phyloP scores from a whole-genome alignment of 2,888 invertebrate genomes.

The Keiferia lycopersicella region DNA sequence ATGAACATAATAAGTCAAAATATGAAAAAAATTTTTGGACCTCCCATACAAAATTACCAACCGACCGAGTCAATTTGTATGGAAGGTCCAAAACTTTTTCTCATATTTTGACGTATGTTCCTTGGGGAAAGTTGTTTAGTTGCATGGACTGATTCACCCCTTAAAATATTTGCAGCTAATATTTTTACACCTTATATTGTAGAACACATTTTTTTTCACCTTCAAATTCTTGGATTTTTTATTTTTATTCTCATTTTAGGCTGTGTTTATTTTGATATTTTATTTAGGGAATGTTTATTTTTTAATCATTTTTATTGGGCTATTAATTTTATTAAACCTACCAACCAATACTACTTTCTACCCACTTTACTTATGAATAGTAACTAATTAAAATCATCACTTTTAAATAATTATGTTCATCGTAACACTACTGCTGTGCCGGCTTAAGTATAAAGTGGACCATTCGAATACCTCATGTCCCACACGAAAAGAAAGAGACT shows the following conservation, averaged over 20 bases:
- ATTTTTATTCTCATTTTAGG: not conserved
- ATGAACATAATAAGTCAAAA: no score
- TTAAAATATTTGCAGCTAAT: no score
- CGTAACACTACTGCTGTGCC: slow-evolving; percentile 3
- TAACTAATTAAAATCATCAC: not conserved
- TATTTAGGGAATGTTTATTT: not conserved
- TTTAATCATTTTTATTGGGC: not conserved
- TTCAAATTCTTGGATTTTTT: not conserved
- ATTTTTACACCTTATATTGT: no score
- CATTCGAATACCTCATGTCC: no score
- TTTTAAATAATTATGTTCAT: not conserved
- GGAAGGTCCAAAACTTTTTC: no score
- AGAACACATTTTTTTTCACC: not conserved
- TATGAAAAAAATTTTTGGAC: no score
- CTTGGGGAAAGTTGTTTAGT: no score
- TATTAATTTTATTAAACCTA: not conserved
- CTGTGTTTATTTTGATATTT: not conserved
- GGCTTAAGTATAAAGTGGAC: not conserved
- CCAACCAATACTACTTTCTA: slow-evolving; percentile 2
- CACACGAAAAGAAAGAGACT: no score
- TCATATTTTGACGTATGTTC: no score
- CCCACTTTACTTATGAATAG: not conserved
- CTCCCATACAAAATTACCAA: no score
- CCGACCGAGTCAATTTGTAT: no score
- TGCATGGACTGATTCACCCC: no score